These are phyloP conservation scores for Rhizomys pruinosus DNA, from an alignment of 2,113 vertebrate genomes.

Conservation along the genomic window DNA sequence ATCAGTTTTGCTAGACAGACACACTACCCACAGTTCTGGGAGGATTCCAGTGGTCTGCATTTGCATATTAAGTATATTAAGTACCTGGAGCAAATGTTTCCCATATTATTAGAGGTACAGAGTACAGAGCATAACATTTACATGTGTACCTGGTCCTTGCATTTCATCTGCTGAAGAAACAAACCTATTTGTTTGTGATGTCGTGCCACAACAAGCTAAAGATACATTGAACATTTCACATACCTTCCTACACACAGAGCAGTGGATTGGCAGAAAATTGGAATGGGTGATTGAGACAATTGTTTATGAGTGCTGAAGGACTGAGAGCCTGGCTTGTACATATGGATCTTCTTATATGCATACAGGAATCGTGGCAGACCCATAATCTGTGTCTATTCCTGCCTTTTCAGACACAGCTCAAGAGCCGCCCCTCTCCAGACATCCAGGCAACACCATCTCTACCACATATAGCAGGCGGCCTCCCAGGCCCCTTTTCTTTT, in stretches of 20 bases:
- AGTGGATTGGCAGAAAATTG: not conserved
- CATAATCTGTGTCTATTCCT: not conserved
- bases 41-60: not conserved
- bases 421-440: not conserved
- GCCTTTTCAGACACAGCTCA: not conserved
- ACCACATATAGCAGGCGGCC: not conserved
- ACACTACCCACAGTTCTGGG: not conserved
- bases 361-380: not conserved
- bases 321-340: not conserved
- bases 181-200: not conserved
- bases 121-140: not conserved
- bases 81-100: not conserved
- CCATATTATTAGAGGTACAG: not conserved
- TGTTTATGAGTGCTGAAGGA: not conserved
- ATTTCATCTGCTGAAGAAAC: not conserved
- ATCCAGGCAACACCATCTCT: not conserved
- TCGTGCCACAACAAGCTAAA: not conserved
- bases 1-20: not conserved
- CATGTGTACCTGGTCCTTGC: not conserved
- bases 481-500: not conserved
- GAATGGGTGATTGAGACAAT: not conserved
- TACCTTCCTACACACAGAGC: not conserved
- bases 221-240: not conserved
- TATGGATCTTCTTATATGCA: not conserved
- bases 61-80: not conserved